Evolutionary conservation across 2,888 invertebrate genomes (phyloP), one percentile per base, ranked within the genome.

Genomic region (Mesorhabditis spiculigera): DNA sequence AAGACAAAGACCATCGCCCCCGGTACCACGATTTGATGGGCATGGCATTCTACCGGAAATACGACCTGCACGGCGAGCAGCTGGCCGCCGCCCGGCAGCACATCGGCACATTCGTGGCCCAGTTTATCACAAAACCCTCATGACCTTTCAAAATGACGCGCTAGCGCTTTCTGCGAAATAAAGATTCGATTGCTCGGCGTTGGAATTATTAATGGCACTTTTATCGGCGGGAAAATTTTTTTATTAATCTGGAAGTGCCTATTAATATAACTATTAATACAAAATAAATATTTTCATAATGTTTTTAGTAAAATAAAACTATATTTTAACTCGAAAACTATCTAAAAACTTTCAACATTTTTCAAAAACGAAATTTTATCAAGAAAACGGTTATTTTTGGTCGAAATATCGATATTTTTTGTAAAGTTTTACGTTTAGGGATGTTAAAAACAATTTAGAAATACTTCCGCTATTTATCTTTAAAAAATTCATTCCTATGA

Each of bases 1-100:
- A 97, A 89, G 95, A 95, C 88, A 94, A 95, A 89, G 91, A 91
- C 78, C 91, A 92, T 86, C 91, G 97, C 87, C 97, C 97, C 73
- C 96, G 96, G 89, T 97, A 96, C 88, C 93, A 93, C 88, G 92
- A 92, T 86, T 89, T 97, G 79, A 89, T 95, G 86, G n/a, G 16
- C 10, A 63, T 42, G 43, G 63, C 64, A 3, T 68, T 68, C 16
- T 68, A 68, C 63, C 43, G 13, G 28, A 5, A 16, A 63, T 68
- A 68, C 28, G 65, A 16, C 42, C 65, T 50, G n/a, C 8, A 50
- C 58, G 58, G 58, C 10, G 58, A 50, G n/a, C 8, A 10, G n/a
- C 58, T 50, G 8, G 58, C 58, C 10, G n/a, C n/a, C 10, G 58
- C 58, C 58, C 58, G 58, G 8, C 58, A 50, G n/a, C 10, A 50